Conservation (phyloP, 2,797 vertebrate genomes). For the Neopelma chrysocephalum region DNA sequence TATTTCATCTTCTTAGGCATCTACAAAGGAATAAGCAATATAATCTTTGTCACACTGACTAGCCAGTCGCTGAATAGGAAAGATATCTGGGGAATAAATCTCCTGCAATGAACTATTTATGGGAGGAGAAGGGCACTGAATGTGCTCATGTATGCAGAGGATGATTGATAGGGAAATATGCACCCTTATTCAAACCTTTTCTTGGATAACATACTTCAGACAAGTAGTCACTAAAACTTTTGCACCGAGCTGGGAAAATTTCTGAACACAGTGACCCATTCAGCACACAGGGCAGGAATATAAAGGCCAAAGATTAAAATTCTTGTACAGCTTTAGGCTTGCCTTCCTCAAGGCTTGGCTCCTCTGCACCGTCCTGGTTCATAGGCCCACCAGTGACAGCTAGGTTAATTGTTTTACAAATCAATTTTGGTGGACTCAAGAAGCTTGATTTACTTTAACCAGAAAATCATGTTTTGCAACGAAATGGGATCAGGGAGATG, state of each 20-base stretch:
- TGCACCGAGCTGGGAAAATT: neutral
- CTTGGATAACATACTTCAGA: neutral
- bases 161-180: neutral
- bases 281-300: neutral
- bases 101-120: neutral
- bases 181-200: neutral
- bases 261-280: neutral
- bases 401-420: neutral
- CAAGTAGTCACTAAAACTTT: neutral
- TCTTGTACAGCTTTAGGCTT: neutral
- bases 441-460: neutral
- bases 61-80: neutral
- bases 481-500: neutral
- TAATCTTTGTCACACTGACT: neutral
- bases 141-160: neutral
- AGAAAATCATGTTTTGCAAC: neutral
- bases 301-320: neutral
- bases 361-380: neutral
- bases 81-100: neutral
- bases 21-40: neutral
- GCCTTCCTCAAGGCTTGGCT: neutral
- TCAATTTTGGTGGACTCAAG: neutral
- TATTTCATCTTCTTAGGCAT: neutral
- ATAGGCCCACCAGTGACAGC: neutral
- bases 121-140: neutral